phyloP scores from a whole-genome alignment of 2,797 vertebrate species.

The Oceanodroma leucorhoa region DNA sequence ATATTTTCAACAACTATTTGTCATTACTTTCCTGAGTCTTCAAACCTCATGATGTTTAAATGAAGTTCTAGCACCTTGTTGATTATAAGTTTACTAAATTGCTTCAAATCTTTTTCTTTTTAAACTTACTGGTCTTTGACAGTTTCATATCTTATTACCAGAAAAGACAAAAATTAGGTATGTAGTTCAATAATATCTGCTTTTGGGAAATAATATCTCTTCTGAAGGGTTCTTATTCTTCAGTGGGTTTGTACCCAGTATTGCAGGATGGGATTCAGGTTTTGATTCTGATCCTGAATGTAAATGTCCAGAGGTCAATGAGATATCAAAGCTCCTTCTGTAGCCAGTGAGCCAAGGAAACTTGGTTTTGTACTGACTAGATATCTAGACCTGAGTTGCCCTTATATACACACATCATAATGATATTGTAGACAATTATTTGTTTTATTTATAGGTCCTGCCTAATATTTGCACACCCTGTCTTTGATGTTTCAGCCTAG shows the following conservation, averaged over 20 bases:
- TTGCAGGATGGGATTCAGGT: background rate
- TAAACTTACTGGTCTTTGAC: background rate
- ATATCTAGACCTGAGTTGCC: background rate
- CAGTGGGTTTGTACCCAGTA: background rate
- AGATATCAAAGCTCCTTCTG: background rate
- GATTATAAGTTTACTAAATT: background rate
- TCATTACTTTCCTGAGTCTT: background rate
- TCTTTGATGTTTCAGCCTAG: background rate
- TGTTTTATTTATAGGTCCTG: conserved; percentile 18
- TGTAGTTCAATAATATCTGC: background rate
- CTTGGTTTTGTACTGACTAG: background rate
- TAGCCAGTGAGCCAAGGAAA: background rate
- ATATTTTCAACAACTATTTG: background rate
- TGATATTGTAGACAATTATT: background rate
- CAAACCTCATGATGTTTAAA: background rate
- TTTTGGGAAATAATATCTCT: background rate
- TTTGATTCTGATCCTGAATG: background rate
- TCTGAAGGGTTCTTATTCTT: background rate
- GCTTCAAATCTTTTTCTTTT: background rate
- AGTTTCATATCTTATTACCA: background rate
- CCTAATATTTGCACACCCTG: background rate
- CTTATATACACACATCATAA: background rate
- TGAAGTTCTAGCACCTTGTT: background rate
- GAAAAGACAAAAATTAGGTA: background rate
- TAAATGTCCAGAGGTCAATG: background rate